These are phyloP conservation scores for Recurvirostra avosetta DNA, from an alignment of 2,113 vertebrate genomes.

Conservation along the genomic window DNA sequence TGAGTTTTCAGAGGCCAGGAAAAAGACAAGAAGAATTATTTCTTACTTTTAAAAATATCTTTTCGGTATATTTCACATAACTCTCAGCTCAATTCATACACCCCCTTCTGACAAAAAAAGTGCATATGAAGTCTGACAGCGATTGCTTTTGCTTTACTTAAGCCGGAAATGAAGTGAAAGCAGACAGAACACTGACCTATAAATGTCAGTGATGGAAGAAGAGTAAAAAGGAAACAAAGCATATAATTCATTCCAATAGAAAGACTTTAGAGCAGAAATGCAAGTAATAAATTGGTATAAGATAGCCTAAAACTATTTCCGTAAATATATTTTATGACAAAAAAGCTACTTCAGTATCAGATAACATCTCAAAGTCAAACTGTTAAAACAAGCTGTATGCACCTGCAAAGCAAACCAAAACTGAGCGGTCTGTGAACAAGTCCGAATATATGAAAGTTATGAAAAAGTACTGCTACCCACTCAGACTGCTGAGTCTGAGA, in stretches of 20 bases:
- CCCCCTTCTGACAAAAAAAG: background rate
- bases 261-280: background rate
- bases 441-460: background rate
- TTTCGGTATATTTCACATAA: background rate
- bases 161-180: background rate
- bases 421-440: background rate
- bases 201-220: background rate
- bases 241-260: background rate
- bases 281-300: background rate
- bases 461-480: background rate
- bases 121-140: background rate
- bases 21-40: background rate
- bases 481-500: background rate
- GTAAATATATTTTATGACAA: background rate
- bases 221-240: background rate
- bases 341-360: background rate
- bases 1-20: background rate
- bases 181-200: slow-evolving; percentile 4
- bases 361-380: background rate
- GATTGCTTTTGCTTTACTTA: background rate
- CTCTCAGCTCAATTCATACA: background rate
- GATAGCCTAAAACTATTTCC: background rate
- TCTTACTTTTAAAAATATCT: background rate
- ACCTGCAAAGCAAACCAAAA: background rate
- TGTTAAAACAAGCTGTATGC: background rate